Evolutionary conservation across 2,888 invertebrate genomes (phyloP), one percentile per base, ranked within the genome.

Genomic region (Carpatolechia fugitivella): DNA sequence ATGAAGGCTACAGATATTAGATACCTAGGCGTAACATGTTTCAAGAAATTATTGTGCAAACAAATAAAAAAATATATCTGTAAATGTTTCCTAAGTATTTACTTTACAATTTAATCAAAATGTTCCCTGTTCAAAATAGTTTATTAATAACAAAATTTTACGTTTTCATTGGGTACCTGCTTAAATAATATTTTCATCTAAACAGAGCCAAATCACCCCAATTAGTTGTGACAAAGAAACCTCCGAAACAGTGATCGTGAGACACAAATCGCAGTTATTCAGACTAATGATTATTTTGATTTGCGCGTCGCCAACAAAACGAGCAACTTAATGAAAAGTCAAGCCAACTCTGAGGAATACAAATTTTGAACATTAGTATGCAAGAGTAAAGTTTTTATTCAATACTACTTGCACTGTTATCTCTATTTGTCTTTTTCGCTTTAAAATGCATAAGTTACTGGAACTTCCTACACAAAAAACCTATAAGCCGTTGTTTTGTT

Each of bases 321-420:
- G 80, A 79, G 82, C 76, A 82, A 82, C 78, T 85, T 85, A 86
- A 87, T 85, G 85, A 85, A 85, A 86, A 86, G 85, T 87, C 85
- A 86, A 86, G 80, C 79, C 82, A 85, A 85, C 85, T 86, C 82
- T 74, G 80, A 76, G 81, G 86, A 87, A 86, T 87, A 87, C 80
- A 85, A 87, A 87, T 85, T 86, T 82, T 72, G 20, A 81, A 71
- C 83, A 87, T 88, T 88, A 88, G 84, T 88, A 88, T 88, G 86
- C 88, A 88, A 85, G 84, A 84, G 76, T 75, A 84, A 88, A 87
- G 86, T 88, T 87, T 85, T 83, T 83, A 88, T 88, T 88, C 76
- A 84, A 88, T 88, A 84, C 80, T 84, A 81, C 84, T 85, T 84
- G 84, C 83, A 81, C 70, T 80, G 82, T 80, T 81, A 85, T 83